phyloP scores from a whole-genome alignment of 2,888 invertebrate genomes.

The Drosophila subquinaria region DNA sequence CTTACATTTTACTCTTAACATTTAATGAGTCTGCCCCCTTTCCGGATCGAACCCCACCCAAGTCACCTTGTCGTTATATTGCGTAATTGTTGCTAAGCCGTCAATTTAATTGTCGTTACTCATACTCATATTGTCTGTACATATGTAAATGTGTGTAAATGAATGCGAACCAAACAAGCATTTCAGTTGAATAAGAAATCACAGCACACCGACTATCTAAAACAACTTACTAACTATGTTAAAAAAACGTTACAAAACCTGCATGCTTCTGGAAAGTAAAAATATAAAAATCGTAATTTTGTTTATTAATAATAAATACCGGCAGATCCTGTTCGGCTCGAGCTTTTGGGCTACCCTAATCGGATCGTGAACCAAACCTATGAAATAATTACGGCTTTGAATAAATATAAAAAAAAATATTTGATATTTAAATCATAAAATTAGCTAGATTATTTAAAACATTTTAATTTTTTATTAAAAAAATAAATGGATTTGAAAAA shows the following conservation, averaged over 20 bases:
- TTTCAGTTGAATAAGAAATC: conserved; percentile 18
- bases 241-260: not conserved
- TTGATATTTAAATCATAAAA: too few species aligned
- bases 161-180: conserved; percentile 40
- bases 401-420: too few species aligned
- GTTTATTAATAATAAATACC: too few species aligned
- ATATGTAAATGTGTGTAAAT: conserved; percentile 28
- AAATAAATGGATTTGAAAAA: too few species aligned
- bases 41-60: not conserved
- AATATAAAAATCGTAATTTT: not conserved
- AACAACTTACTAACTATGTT: not conserved
- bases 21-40: conserved; percentile 48
- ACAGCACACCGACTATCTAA: conserved; percentile 1
- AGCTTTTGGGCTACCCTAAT: too few species aligned
- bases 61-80: conserved; percentile 50
- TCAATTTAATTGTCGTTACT: conserved; percentile 75
- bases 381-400: too few species aligned
- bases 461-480: too few species aligned
- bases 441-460: too few species aligned
- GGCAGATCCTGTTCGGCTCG: too few species aligned
- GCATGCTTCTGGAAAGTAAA: not conserved
- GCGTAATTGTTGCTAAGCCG: conserved; percentile 72
- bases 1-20: conserved; percentile 58
- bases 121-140: conserved; percentile 36
- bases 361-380: too few species aligned